Evolutionary conservation across 2,113 vertebrate species (phyloP).

Genomic region (Dryoscopus gambensis): DNA sequence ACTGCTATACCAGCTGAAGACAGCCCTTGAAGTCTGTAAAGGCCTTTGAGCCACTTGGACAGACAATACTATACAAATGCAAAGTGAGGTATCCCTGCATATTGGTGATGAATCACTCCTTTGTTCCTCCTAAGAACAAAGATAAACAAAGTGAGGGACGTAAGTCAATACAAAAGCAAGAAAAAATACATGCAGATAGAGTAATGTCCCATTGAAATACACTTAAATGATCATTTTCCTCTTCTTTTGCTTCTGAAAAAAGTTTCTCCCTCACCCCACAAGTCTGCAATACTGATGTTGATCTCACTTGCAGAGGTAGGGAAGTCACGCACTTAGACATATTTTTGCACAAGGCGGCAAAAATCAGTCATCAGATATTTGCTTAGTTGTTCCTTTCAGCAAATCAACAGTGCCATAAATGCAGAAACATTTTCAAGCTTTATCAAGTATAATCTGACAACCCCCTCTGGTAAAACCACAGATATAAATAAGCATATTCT

Average conservation of each 20-base stretch:
- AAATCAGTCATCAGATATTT: constrained; percentile 53
- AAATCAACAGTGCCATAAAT: constrained; percentile 22
- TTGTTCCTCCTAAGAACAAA: background rate
- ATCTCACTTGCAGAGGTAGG: background rate
- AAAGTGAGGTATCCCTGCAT: background rate
- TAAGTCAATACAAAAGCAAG: background rate
- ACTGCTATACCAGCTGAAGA: background rate
- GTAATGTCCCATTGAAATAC: background rate
- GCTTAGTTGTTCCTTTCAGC: constrained; percentile 34
- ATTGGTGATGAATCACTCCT: background rate
- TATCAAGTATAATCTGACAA: constrained; percentile 54
- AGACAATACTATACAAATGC: constrained; percentile 7
- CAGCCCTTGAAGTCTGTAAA: background rate
- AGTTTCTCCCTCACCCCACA: background rate
- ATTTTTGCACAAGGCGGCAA: background rate
- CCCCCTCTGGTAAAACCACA: constrained; percentile 45
- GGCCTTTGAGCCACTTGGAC: background rate
- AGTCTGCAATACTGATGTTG: background rate
- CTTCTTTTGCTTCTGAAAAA: background rate
- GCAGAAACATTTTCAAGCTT: constrained; percentile 50
- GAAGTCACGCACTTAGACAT: background rate
- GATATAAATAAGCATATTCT: constrained; percentile 44
- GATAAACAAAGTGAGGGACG: background rate
- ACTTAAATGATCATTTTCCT: background rate
- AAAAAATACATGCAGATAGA: background rate